Evolutionary conservation across 1,140 invertebrate genomes (phyloP).

Genomic region (Bombus impatiens): DNA sequence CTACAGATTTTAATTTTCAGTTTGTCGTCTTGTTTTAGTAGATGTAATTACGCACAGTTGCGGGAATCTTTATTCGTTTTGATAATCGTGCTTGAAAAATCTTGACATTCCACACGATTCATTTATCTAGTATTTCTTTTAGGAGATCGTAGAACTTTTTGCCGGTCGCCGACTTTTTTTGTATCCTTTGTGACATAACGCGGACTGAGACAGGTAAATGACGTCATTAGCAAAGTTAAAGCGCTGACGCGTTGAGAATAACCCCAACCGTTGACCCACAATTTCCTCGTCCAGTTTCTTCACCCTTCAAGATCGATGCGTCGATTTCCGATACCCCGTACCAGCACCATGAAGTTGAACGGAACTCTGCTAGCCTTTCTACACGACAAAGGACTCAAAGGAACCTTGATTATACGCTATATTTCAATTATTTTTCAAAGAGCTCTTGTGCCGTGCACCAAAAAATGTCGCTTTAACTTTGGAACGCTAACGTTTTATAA

Average conservation of each 20-base stretch:
- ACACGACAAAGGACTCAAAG: constrained; percentile 40
- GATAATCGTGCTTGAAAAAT: background rate
- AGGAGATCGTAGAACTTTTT: constrained; percentile 23
- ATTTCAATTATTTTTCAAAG: constrained; percentile 50
- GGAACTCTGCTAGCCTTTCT: constrained; percentile 56
- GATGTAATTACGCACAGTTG: background rate
- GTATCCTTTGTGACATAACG: constrained; percentile 24
- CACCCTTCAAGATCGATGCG: constrained; percentile 70
- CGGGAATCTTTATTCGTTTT: background rate
- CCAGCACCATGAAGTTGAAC: constrained; percentile 64
- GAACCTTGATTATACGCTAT: constrained; percentile 53
- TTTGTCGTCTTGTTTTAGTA: too few relatives aligned
- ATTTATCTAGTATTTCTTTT: background rate
- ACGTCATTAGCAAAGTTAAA: constrained; percentile 76
- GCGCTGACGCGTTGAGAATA: constrained; percentile 74
- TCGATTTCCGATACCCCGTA: constrained; percentile 72
- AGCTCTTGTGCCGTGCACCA: background rate
- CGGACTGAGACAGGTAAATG: constrained; percentile 71
- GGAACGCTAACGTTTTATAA: background rate
- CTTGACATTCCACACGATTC: background rate
- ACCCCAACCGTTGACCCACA: constrained; percentile 68
- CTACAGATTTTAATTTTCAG: constrained; percentile 5
- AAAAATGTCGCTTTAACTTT: background rate
- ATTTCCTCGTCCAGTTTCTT: constrained; percentile 60
- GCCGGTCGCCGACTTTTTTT: constrained; percentile 29